Conservation (phyloP, 2,113 vertebrate genomes). For the Herpetotheres cachinnans region DNA sequence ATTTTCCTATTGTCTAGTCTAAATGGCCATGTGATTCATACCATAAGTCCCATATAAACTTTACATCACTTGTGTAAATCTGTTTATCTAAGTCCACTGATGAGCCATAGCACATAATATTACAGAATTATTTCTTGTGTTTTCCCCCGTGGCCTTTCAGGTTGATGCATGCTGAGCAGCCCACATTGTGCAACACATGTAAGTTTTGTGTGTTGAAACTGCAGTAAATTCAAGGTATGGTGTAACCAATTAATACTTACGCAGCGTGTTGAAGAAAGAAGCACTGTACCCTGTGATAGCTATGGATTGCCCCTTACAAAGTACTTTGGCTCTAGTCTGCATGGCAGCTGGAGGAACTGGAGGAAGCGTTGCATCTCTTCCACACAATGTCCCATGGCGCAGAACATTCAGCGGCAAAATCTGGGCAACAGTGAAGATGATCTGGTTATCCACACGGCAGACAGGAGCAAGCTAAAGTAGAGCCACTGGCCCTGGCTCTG, state of each 20-base stretch:
- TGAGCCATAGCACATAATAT: background rate
- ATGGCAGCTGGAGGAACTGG: background rate
- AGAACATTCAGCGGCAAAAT: background rate
- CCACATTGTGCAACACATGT: fast-evolving
- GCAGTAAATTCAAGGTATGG: background rate
- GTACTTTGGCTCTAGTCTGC: background rate
- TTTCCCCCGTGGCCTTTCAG: slow-evolving; percentile 15
- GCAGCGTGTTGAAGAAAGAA: background rate
- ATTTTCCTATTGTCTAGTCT: background rate
- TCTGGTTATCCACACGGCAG: background rate
- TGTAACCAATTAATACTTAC: background rate
- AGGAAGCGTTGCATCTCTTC: background rate
- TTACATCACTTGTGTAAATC: background rate
- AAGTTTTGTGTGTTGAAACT: background rate
- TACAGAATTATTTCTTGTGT: background rate
- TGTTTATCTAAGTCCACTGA: background rate
- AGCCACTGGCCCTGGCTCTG: background rate
- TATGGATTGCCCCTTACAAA: background rate
- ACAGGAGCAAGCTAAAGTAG: background rate
- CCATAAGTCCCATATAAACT: background rate
- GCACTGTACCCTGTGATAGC: background rate
- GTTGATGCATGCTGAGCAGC: slow-evolving; percentile 11
- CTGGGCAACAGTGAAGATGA: background rate
- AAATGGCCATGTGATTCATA: background rate
- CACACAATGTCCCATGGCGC: background rate